Base-by-base conservation (phyloP, 2,113 vertebrate genomes). In the Grallaria varia region DNA sequence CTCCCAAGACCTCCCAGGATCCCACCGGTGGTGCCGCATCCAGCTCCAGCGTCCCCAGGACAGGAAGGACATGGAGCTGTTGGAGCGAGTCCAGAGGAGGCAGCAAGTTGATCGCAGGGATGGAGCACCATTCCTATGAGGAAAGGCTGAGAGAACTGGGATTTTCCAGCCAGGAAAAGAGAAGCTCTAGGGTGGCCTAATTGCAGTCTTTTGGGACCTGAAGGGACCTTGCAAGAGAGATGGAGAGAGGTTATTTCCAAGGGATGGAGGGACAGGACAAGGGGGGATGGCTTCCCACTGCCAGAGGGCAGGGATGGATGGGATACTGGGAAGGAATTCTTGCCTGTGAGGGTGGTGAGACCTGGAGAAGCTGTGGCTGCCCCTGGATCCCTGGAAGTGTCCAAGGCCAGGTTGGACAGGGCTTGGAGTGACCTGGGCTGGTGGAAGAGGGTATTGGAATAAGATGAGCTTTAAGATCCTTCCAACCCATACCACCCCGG, bases 361-460 rank as follows among this genome's bases (percentile, higher is more conserved):
- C n/a, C n/a, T n/a, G n/a, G 68, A 39, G 44, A 0, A 44, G 27
- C 18, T 66, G 59, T 16, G 59, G 21, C 31, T 73, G 67, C 21
- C 25, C 25, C 42, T n/a, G n/a, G n/a, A 56, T 37, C 31, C 31
- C 59, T 66, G 59, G 3, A 0, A 44, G 67, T 58, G 27, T 2
- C 18, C 37, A 1, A 66, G 37, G 22, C 12, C 44, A 58, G 31
- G 27, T 0, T 52, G 77, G 23, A 66, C 1, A 1, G 58, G 37
- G 60, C 19, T 82, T 24, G 39, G 28, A 68, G 39, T n/a, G 4
- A 0, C 19, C 39, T 28, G n/a, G 37, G 13, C 23, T 0, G 10
- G 19, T 67, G 39, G 28, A 1, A 82, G 23, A 74, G 40, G 40
- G 14, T 21, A 10, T 35, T 35, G 56, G 2, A 30, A 3, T 4